Evolutionary conservation across 2,113 vertebrate species (phyloP), one percentile per base, ranked within the genome.

Genomic region (Megaleporinus macrocephalus): DNA sequence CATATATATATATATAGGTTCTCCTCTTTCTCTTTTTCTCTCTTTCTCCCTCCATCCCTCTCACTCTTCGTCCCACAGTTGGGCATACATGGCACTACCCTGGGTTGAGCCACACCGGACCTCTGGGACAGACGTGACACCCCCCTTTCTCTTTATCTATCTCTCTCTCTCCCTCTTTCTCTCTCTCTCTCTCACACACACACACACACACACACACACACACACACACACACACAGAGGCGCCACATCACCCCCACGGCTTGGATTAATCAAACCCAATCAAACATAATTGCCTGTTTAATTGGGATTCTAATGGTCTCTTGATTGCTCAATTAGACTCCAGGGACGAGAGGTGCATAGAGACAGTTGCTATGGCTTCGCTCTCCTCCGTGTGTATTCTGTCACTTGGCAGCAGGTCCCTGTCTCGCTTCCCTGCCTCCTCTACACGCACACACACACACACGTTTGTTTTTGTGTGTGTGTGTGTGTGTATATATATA

Each of bases 261-360:
- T 82, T 73, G 29, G 73, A 76, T 76, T 71, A 80, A 84, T 84
- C 83, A 84, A 76, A 70, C 72, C 78, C 73, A 84, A 84, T 84
- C 83, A 84, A 71, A 71, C 78, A 76, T 76, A 80, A 70, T 80
- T 24, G 63, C 65, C 30, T 51, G 41, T 69, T 76, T 84, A 84
- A 84, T 84, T 84, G 62, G 66, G 68, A 76, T 79, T 76, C 33
- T 81, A 80, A 80, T 74, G 63, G 65, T 80, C 65, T 71, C 78
- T 55, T 81, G 83, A 80, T 84, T 84, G 73, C 83, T 76, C 78
- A 76, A 76, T 80, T 84, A 76, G 55, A 76, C 68, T 74, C 80
- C 63, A 47, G 80, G 80, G 80, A 75, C 73, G 71, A 81, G 62
- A 51, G 71, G 72, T 55, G 79, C 79, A 66, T 81, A 75, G 80